Evolutionary conservation across 2,797 vertebrate species (phyloP).

Genomic region (Scolopax bukidnonensis): DNA sequence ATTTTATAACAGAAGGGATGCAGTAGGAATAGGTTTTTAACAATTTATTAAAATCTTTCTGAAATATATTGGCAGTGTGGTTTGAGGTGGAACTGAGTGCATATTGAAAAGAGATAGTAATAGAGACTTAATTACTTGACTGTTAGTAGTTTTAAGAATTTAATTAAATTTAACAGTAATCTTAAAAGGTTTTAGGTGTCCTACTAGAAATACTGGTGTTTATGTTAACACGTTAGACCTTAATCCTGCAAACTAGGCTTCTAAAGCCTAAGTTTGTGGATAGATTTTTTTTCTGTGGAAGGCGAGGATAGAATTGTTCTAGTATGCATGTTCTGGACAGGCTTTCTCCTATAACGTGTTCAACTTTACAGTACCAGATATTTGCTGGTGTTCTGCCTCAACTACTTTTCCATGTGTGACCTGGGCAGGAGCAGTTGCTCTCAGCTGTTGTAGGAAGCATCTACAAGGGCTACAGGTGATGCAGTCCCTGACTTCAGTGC

Average conservation of each 20-base stretch:
- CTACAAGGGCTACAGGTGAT: background rate
- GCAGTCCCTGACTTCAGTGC: background rate
- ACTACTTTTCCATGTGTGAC: background rate
- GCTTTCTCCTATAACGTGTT: background rate
- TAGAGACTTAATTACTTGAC: background rate
- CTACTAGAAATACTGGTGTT: background rate
- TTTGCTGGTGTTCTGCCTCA: background rate
- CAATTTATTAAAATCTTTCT: background rate
- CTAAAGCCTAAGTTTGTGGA: background rate
- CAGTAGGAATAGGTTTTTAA: background rate
- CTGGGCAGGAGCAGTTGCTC: background rate
- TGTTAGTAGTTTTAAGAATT: background rate
- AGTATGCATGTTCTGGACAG: background rate
- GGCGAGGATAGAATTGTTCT: background rate
- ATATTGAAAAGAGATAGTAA: background rate
- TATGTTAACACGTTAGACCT: background rate
- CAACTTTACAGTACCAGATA: background rate
- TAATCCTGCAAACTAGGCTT: background rate
- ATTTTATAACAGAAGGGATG: background rate
- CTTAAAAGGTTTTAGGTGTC: background rate
- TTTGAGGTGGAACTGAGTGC: background rate
- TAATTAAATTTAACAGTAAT: background rate
- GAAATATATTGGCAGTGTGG: background rate
- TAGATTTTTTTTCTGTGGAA: background rate
- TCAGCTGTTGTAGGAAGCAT: background rate